phyloP scores from a whole-genome alignment of 1,140 invertebrate species.

The Listronotus oregonensis region DNA sequence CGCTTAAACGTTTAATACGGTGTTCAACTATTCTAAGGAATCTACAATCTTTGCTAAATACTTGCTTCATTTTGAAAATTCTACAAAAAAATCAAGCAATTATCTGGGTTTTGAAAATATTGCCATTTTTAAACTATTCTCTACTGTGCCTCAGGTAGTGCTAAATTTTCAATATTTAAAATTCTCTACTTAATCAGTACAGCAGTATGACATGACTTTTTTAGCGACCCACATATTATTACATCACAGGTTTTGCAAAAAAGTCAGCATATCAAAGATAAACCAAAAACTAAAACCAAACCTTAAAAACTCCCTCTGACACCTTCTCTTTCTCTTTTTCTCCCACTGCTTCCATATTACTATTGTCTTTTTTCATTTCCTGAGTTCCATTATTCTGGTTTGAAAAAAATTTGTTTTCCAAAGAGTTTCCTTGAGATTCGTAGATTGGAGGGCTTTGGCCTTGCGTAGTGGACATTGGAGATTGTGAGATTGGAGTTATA shows the following conservation, averaged over 20 bases:
- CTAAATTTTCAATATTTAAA: no score
- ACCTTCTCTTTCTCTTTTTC: slow-evolving; percentile 20
- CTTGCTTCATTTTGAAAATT: no score
- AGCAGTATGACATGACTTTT: no score
- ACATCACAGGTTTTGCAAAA: not conserved
- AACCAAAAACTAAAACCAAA: not conserved
- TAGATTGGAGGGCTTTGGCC: slow-evolving; percentile 50
- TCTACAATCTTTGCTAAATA: no score
- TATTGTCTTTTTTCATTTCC: slow-evolving; percentile 20
- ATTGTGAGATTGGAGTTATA: slow-evolving; percentile 51
- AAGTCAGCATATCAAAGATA: not conserved
- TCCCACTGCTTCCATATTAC: not conserved
- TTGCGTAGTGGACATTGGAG: slow-evolving; percentile 43
- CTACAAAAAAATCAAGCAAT: no score
- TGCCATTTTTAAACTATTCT: no score
- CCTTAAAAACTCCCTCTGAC: slow-evolving; percentile 46
- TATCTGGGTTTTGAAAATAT: no score
- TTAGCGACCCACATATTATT: no score
- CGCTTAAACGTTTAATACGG: no score
- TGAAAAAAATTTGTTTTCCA: slow-evolving; percentile 37
- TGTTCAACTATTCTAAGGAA: no score
- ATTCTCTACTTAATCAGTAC: no score
- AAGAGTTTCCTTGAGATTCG: slow-evolving; percentile 28
- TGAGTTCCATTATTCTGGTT: slow-evolving; percentile 1
- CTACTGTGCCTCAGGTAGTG: no score